Evolutionary conservation across 2,888 invertebrate genomes (phyloP), one percentile per base, ranked within the genome.

Genomic region (Argyresthia goedartella): DNA sequence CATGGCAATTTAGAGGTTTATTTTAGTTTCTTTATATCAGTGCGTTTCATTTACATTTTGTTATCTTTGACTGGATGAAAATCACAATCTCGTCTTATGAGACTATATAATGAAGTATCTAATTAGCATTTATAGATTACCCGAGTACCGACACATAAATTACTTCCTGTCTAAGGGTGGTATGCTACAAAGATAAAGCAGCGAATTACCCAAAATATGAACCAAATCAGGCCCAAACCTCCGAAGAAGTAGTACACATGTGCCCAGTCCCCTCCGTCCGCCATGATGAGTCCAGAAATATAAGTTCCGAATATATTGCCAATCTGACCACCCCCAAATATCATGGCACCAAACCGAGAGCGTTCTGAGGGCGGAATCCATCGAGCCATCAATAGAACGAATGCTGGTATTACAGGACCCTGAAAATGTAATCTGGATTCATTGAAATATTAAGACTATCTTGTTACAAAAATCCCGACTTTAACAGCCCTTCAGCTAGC

Each of bases 381-480:
- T 62, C 89, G 76, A 0, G 90, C 88, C 56, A 90, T 66, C 8
- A 91, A 63, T 1, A 87, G 73, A 10, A 90, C 88, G 69, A 92
- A 89, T 0, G 91, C 90, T 46, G 88, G 90, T 55, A 87, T 89
- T 1, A 89, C 88, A 10, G 88, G 86, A 42, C 90, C 90, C 89
- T 90, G 58, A 50, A 72, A 62, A 41, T 25, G 34, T 48, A 11
- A 45, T 16, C 25, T 25, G 25, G 6, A 4, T 25, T 25, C 2
- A 25, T 25, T 41, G n/a, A 41, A 41, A 4, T 25, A 25, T 25
- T 25, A 25, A 25, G 25, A n/a, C 9, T 39, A 4, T 39, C 9
- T 6, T 39, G n/a, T n/a, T 39, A n/a, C 10, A 39, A 39, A 39
- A 39, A 1, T 39, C 1, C 9, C 36, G 36, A 36, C 10, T 36